These are phyloP conservation scores for Megamerina dolium DNA, from an alignment of 2,888 invertebrate species.

Conservation along the genomic window DNA sequence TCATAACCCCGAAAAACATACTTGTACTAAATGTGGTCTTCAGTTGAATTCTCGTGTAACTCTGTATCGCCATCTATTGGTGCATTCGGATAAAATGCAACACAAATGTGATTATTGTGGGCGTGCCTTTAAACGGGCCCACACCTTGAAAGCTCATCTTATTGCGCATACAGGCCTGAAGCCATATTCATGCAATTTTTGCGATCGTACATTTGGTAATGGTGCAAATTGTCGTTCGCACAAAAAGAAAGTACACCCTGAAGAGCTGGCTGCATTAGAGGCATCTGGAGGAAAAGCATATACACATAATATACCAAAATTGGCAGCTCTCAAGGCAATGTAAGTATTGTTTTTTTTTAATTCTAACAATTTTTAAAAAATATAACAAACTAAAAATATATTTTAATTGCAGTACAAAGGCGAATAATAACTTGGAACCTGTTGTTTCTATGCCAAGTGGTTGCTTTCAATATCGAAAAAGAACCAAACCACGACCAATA, in stretches of 20 bases:
- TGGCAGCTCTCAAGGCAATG: conserved; percentile 46
- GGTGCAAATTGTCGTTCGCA: conserved; percentile 49
- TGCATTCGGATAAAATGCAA: conserved; percentile 44
- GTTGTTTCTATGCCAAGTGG: no score
- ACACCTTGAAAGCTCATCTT: conserved; percentile 47
- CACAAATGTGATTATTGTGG: conserved; percentile 46
- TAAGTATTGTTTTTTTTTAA: no score
- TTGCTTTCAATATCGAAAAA: no score
- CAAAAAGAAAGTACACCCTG: conserved; percentile 47
- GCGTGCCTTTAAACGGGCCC: conserved; percentile 45
- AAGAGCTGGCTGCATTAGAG: conserved; percentile 46
- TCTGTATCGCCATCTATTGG: conserved; percentile 39
- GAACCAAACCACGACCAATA: no score
- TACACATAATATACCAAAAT: conserved; percentile 46
- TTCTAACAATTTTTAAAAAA: no score
- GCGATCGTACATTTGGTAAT: conserved; percentile 49
- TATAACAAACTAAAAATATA: no score
- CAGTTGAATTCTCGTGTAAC: conserved; percentile 41
- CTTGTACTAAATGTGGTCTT: conserved; percentile 41
- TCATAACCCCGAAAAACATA: conserved; percentile 42
- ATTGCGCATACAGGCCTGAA: conserved; percentile 47
- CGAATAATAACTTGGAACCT: no score
- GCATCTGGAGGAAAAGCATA: conserved; percentile 40
- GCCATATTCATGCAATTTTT: conserved; percentile 48
- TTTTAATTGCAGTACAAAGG: no score